Base-by-base conservation (phyloP, 2,888 invertebrate genomes). In the Rhyacophila evoluta region DNA sequence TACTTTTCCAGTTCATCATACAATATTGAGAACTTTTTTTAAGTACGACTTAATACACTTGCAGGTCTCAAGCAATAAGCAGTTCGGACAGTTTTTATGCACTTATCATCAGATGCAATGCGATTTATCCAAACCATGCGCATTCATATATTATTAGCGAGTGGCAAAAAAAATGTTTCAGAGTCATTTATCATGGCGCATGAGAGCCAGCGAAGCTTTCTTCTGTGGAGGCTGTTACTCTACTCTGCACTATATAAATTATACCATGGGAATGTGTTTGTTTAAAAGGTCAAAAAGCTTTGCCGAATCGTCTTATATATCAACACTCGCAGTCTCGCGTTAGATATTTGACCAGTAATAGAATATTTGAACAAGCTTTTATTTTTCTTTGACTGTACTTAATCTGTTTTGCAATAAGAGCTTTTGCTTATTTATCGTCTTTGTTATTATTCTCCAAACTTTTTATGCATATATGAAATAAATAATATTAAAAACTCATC, bases 261-360 rank as follows among this genome's bases (percentile, higher is more conserved):
- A 41, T 39, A 72, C 75, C 72, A 77, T 80, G 74, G 77, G 77
- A 77, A 77, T 77, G 72, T 80, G 71, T 80, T 77, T 80, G 80
- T 77, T 80, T 39, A 68, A 77, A 80, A 78, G 74, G 74, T 74
- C 78, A 74, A 28, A 70, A 36, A 70, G 74, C 33, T 74, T 12
- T 10, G 33, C 70, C 72, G 68, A 77, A 69, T 77, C 77, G 68
- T 72, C 68, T 36, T 68, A 72, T 67, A n/a, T n/a, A 67, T 72
- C 29, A 72, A 38, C 77, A 29, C 28, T 55, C 33, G 72, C 6
- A 72, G 68, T 12, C 39, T 39, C 39, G 39, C 15, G 15, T 39
- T 10, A 39, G 10, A 5, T 15, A 15, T 39, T 39, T 12, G 39
- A 39, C 15, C 4, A 10, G 15, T n/a, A n/a, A n/a, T n/a, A n/a